phyloP scores from a whole-genome alignment of 2,888 invertebrate species.

The Drosophila picticornis region DNA sequence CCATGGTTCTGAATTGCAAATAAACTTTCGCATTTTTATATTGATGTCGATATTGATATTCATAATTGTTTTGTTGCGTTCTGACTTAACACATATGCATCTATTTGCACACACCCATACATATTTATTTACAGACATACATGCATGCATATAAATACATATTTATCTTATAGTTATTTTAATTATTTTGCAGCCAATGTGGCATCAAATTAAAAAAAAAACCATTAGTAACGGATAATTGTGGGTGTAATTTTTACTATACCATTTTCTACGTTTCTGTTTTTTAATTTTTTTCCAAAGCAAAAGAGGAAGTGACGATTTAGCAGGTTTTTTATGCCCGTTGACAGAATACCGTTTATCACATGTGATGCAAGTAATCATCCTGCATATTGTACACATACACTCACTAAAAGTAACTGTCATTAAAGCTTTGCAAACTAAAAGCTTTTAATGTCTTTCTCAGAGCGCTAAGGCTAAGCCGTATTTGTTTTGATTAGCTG shows the following conservation, averaged over 20 bases:
- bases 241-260: not conserved
- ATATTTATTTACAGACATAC: not conserved
- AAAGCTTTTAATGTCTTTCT: constrained; percentile 1
- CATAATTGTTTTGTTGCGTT: not conserved
- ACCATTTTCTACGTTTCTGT: not conserved
- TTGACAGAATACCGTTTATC: not conserved
- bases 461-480: constrained; percentile 12
- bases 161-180: not conserved
- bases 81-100: not conserved
- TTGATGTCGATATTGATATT: not conserved
- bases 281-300: not conserved
- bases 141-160: not conserved
- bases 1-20: not conserved
- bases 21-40: not conserved
- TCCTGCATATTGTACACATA: not conserved
- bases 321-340: not conserved
- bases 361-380: constrained; percentile 1
- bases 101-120: not conserved
- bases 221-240: not conserved
- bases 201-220: not conserved
- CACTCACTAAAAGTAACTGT: not conserved
- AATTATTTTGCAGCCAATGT: not conserved
- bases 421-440: constrained; percentile 2
- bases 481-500: constrained; percentile 18
- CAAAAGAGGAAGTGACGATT: not conserved